These are phyloP conservation scores for Leucania comma DNA, from an alignment of 2,888 invertebrate species.

Conservation along the genomic window DNA sequence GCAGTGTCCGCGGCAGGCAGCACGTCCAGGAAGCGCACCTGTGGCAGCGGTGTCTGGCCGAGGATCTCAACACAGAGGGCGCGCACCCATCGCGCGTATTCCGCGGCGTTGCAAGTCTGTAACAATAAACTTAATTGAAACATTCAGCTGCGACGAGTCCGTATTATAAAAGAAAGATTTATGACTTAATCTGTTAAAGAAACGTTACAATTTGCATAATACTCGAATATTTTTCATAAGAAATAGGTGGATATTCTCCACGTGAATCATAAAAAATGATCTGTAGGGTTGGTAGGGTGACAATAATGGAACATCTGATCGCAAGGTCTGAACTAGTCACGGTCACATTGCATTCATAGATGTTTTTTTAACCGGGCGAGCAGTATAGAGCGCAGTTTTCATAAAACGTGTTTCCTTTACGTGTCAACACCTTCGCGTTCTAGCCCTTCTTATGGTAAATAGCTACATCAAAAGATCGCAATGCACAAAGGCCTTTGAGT, in stretches of 20 bases:
- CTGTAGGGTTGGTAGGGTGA: constrained; percentile 68
- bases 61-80: constrained; percentile 94
- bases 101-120: constrained; percentile 93
- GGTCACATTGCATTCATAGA: constrained; percentile 73
- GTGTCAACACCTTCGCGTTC: constrained; percentile 89
- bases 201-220: constrained; percentile 65
- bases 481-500: constrained; percentile 86
- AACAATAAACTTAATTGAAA: constrained; percentile 80
- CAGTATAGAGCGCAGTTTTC: constrained; percentile 61
- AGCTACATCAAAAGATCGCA: constrained; percentile 83
- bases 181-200: constrained; percentile 69
- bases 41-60: constrained; percentile 93
- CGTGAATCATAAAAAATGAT: constrained; percentile 50
- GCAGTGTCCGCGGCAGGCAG: constrained; percentile 91
- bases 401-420: constrained; percentile 83
- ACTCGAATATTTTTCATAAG: constrained; percentile 29
- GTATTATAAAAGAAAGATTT: constrained; percentile 66
- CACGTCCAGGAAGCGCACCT: constrained; percentile 93
- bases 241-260: constrained; percentile 17
- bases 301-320: constrained; percentile 75
- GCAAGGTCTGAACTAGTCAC: constrained; percentile 76
- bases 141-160: constrained; percentile 40
- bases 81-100: constrained; percentile 94
- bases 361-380: constrained; percentile 60
- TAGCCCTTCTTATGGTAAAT: constrained; percentile 88